Evolutionary conservation across 2,888 invertebrate genomes (phyloP).

Genomic region (Caenorhabditis doughertyi): DNA sequence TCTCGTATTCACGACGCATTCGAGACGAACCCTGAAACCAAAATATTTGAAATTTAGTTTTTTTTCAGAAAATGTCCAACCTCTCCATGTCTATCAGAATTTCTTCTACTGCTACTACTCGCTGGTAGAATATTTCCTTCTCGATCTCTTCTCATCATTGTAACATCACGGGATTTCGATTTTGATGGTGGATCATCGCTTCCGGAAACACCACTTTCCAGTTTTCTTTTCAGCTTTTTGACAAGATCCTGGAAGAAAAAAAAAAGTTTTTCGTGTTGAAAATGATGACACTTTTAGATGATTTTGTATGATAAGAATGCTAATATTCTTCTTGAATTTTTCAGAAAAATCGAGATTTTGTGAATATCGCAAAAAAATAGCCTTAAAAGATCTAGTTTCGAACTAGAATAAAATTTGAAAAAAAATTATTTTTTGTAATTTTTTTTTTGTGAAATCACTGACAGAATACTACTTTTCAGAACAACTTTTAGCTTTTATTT

Average conservation of each 20-base stretch:
- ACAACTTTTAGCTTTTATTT: too few relatives aligned
- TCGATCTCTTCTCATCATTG: conserved; percentile 70
- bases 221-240: conserved; percentile 88
- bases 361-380: too few relatives aligned
- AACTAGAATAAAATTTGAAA: too few relatives aligned
- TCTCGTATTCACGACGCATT: conserved; percentile 75
- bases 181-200: conserved; percentile 65
- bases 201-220: conserved; percentile 87
- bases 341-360: neutral
- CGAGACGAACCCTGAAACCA: conserved; percentile 73
- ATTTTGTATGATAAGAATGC: too few relatives aligned
- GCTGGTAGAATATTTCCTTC: conserved; percentile 73
- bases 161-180: conserved; percentile 63
- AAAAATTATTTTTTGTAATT: too few relatives aligned
- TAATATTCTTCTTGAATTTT: neutral
- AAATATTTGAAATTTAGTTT: too few relatives aligned
- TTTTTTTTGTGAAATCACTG: too few relatives aligned
- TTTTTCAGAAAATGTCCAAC: too few relatives aligned
- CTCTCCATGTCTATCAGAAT: conserved; percentile 64
- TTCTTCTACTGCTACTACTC: conserved; percentile 61
- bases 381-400: too few relatives aligned
- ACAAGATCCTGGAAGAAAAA: conserved; percentile 85
- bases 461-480: too few relatives aligned
- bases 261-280: too few relatives aligned
- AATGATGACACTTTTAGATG: too few relatives aligned